Base-by-base conservation (phyloP, 2,797 vertebrate genomes). In the Platalea minor region DNA sequence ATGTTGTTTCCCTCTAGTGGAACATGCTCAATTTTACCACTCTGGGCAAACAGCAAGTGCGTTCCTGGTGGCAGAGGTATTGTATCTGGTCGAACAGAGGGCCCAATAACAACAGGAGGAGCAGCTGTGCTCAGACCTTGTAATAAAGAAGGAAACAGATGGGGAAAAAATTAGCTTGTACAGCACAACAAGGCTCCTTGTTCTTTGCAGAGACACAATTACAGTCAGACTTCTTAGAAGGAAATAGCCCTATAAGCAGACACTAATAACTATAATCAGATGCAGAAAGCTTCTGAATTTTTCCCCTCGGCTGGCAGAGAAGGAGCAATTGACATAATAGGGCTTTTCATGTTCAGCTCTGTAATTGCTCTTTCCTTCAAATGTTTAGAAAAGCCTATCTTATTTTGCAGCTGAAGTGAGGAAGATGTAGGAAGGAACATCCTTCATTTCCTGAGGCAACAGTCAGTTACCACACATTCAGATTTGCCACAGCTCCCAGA, bases 1-100 rank as follows among this genome's bases (percentile, higher is more conserved):
- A 99, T 98, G 20, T 88, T 97, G 35, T 97, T 98, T 61, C 98
- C 99, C 9, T 99, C 99, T 73, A 99, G 88, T 0, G 99, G 99
- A 53, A 99, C 86, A 17, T 98, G 98, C 73, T 99, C 99, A 39
- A 99, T 99, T 96, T 98, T 98, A 77, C 99, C 99, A 13, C 98
- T 99, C 95, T 99, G 99, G 54, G 99, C 98, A 93, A 98, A 99
- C 73, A 99, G 97, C 91, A 99, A 97, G 96, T 99, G 98, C 0
- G 99, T 99, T 88, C 99, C 99, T 9, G 99, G 98, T 0, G 98
- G 98, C 61, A 99, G 94, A 23, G 98, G 98, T 53, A 98, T 92
- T 4, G 99, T 97, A 10, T 98, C 98, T 1, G 99, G 98, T 68
- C 98, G 98, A 75, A 98, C 97, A 1, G 97, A 97, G 56, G 99